Evolutionary conservation across 2,113 vertebrate genomes (phyloP), one percentile per base, ranked within the genome.

Genomic region (Ursus arctos): DNA sequence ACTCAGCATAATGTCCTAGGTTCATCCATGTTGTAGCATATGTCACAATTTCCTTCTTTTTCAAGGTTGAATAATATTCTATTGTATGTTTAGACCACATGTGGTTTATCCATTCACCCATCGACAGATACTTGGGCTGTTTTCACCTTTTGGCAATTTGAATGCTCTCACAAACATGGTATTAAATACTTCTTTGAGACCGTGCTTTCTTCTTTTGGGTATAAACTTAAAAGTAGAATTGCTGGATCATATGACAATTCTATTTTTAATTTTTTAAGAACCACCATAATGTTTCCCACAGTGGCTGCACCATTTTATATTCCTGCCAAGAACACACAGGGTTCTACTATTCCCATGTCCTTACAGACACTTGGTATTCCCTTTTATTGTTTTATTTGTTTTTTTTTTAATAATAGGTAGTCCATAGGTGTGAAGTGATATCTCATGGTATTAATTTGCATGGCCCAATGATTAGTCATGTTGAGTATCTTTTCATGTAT

Each of bases 381-480:
- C 43, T 40, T 24, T 74, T 51, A 84, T 36, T 19, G 24, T 43
- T 93, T 61, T 33, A 22, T 43, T 24, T 61, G 24, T 65, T 43
- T 77, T 84, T 19, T 36, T 83, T 59, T 57, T 71, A 61, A 81
- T 76, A 72, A 59, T 40, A 97, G 57, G 24, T 51, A 74, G 82
- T 59, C 59, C 51, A 47, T 18, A 4, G 49, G 8, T 82, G 28
- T 65, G 16, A 85, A 80, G 53, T 59, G 18, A 6, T 43, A 84
- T 57, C 28, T 94, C 31, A 47, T 91, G 36, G 43, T 65, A 84
- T 71, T 86, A n/a, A 96, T 82, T 77, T 92, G 65, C 9, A 81
- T 80, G 80, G 85, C 6, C 26, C 31, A 72, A 24, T 57, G 13
- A 90, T 49, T 79, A 67, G 13, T 61, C 53, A 86, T 28, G 4